phyloP scores from a whole-genome alignment of 1,140 invertebrate genomes.

The Cydia fagiglandana region DNA sequence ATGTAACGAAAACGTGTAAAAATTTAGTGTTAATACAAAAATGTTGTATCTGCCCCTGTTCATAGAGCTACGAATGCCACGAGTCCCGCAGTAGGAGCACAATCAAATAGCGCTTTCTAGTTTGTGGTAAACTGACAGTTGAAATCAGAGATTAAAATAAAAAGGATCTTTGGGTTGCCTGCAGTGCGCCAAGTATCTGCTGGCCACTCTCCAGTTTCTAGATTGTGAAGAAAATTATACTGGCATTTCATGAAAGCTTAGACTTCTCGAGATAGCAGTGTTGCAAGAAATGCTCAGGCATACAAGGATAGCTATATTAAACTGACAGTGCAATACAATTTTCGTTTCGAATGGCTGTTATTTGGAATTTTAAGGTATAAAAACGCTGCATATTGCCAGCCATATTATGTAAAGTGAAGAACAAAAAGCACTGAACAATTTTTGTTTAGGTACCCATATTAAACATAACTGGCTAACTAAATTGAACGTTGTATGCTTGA shows the following conservation, averaged over 20 bases:
- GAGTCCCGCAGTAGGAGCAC: neutral
- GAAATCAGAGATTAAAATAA: constrained; percentile 39
- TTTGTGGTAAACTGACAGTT: constrained; percentile 11
- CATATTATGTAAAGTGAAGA: no score
- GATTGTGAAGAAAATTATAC: constrained; percentile 73
- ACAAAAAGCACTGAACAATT: no score
- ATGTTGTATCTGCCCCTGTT: neutral
- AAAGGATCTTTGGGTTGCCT: constrained; percentile 43
- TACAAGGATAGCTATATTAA: constrained; percentile 27
- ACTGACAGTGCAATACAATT: neutral
- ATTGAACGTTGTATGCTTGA: neutral
- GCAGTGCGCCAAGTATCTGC: constrained; percentile 65
- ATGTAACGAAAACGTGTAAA: no score
- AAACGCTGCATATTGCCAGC: constrained; percentile 13
- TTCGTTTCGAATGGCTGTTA: constrained; percentile 2
- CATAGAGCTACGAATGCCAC: neutral
- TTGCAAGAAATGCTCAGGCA: constrained; percentile 11
- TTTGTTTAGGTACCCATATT: no score
- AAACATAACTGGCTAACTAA: constrained; percentile 21
- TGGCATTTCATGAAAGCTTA: constrained; percentile 59
- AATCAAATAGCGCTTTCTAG: neutral
- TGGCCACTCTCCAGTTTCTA: constrained; percentile 69
- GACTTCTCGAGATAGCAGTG: constrained; percentile 33
- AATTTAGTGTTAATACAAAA: no score
- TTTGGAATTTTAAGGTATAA: no score